These are phyloP conservation scores for Heliconius ethilla DNA, from an alignment of 2,888 invertebrate species.

Conservation along the genomic window DNA sequence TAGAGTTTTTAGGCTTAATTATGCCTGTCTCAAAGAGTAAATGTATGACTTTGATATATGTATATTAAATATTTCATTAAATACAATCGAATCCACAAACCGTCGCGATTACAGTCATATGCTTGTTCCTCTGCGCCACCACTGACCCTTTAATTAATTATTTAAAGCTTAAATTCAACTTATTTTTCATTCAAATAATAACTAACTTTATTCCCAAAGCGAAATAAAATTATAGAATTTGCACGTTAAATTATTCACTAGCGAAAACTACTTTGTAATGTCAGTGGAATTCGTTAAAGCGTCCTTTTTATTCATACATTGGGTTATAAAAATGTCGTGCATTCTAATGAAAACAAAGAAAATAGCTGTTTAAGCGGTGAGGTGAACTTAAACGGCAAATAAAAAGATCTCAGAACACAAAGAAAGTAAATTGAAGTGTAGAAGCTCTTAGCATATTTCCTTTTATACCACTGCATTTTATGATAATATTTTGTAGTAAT, in stretches of 20 bases:
- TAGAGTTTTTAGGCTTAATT: no score
- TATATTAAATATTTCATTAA: no score
- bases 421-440: neutral
- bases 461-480: neutral
- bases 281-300: conserved; percentile 2
- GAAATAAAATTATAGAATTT: neutral
- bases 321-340: neutral
- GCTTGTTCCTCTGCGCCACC: no score
- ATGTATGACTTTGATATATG: no score
- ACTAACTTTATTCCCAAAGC: no score
- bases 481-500: neutral
- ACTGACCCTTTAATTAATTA: no score
- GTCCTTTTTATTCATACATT: conserved; percentile 8
- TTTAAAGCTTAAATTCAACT: no score
- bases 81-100: no score
- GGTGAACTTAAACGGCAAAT: conserved; percentile 1
- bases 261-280: neutral
- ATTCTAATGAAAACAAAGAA: conserved; percentile 1
- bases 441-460: neutral
- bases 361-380: conserved; percentile 13
- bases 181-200: no score
- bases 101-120: no score
- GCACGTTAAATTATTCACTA: conserved; percentile 6
- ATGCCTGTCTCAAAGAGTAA: no score
- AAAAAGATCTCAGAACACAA: neutral